Conservation (phyloP, 2,113 vertebrate genomes). For the Thunnus maccoyii region DNA sequence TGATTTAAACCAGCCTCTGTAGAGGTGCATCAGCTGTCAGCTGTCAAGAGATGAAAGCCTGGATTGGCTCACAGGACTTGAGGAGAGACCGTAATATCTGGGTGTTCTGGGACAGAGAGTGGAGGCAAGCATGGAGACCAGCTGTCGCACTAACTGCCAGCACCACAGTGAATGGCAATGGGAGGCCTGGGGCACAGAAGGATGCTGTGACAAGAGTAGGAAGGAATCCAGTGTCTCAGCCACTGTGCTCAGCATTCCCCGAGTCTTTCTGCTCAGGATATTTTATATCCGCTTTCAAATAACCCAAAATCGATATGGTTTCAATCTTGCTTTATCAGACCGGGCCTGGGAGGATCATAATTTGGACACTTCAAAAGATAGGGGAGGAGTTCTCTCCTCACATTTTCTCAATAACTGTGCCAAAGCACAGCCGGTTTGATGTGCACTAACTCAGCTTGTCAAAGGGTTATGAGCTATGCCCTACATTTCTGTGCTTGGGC, state of each 20-base stretch:
- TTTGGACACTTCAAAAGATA: slow-evolving; percentile 60
- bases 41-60: slow-evolving; percentile 81
- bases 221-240: slow-evolving; percentile 53
- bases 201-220: slow-evolving; percentile 65
- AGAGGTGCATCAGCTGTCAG: slow-evolving; percentile 76
- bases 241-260: slow-evolving; percentile 40
- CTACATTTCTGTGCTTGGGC: slow-evolving; percentile 66
- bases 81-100: slow-evolving; percentile 61
- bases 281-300: slow-evolving; percentile 61
- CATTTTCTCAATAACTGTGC: slow-evolving; percentile 58
- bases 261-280: slow-evolving; percentile 44
- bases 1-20: slow-evolving; percentile 83
- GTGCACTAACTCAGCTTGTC: slow-evolving; percentile 50
- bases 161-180: slow-evolving; percentile 60
- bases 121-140: slow-evolving; percentile 73
- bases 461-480: slow-evolving; percentile 57
- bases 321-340: slow-evolving; percentile 57
- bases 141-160: slow-evolving; percentile 75
- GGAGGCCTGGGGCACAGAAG: slow-evolving; percentile 54
- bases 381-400: slow-evolving; percentile 36
- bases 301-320: slow-evolving; percentile 61
- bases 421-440: slow-evolving; percentile 51
- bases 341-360: slow-evolving; percentile 35
- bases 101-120: slow-evolving; percentile 62
- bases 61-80: slow-evolving; percentile 68